Conservation (phyloP, 2,888 invertebrate species). For the Chromoteleia sp. region DNA sequence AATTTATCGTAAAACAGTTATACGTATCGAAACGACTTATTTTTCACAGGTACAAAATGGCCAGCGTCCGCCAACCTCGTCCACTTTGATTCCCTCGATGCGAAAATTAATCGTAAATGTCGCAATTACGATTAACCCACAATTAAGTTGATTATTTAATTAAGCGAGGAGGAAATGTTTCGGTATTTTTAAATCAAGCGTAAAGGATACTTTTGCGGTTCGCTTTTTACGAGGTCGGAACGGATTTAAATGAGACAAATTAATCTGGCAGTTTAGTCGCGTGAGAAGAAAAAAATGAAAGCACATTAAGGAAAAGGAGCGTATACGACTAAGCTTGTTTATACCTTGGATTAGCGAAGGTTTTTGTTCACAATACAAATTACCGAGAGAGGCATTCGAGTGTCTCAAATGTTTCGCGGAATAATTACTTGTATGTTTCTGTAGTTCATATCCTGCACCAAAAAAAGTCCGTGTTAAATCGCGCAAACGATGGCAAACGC, state of each 20-base stretch:
- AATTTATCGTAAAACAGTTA: too few relatives aligned
- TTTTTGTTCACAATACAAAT: constrained; percentile 39
- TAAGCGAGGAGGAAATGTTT: neutral
- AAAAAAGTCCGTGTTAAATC: constrained; percentile 34
- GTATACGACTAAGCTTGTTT: constrained; percentile 46
- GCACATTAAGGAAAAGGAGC: constrained; percentile 51
- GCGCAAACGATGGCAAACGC: constrained; percentile 9
- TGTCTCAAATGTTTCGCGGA: constrained; percentile 33
- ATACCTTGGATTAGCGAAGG: constrained; percentile 48
- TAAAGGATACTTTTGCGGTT: neutral
- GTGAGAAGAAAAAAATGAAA: constrained; percentile 30
- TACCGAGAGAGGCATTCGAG: constrained; percentile 16
- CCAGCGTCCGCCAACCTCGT: too few relatives aligned
- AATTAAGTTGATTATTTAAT: constrained; percentile 16
- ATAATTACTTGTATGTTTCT: constrained; percentile 30
- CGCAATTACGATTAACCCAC: neutral
- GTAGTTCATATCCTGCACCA: constrained; percentile 11
- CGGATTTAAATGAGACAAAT: constrained; percentile 47
- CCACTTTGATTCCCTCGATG: too few relatives aligned
- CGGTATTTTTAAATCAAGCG: neutral
- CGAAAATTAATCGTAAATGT: too few relatives aligned
- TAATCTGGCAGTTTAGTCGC: constrained; percentile 33
- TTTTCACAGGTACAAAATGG: too few relatives aligned
- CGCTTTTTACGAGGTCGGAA: constrained; percentile 3
- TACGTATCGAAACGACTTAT: too few relatives aligned